Evolutionary conservation across 2,113 vertebrate genomes (phyloP).

Genomic region (Petaurus breviceps): DNA sequence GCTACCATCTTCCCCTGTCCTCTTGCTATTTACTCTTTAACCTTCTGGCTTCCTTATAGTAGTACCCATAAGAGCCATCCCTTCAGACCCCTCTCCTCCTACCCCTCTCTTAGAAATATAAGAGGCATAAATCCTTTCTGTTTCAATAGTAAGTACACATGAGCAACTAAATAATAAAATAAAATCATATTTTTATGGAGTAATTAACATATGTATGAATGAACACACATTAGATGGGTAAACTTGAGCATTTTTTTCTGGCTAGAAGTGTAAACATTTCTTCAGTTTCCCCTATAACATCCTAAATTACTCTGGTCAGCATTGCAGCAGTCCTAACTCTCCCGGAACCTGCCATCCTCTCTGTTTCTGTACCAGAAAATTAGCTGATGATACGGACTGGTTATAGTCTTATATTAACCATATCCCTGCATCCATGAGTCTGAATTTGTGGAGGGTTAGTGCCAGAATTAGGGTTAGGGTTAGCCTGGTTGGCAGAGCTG

Average conservation of each 20-base stretch:
- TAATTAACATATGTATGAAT: neutral
- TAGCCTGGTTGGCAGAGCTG: neutral
- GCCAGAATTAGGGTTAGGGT: too few species aligned
- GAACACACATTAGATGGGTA: neutral
- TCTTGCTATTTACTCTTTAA: neutral
- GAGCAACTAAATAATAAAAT: neutral
- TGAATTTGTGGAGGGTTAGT: neutral
- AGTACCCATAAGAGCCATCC: neutral
- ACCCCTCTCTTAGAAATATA: neutral
- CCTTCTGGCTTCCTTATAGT: neutral
- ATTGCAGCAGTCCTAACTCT: neutral
- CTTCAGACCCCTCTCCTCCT: neutral
- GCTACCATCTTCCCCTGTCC: neutral
- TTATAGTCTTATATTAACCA: neutral
- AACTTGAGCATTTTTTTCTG: neutral
- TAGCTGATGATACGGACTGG: neutral
- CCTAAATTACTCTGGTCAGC: neutral
- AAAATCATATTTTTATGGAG: neutral
- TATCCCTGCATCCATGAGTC: neutral
- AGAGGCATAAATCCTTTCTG: neutral
- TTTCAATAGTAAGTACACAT: neutral
- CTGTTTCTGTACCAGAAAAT: neutral
- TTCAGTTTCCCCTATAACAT: too few species aligned
- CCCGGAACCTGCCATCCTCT: neutral
- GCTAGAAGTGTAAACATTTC: neutral